Conservation (phyloP, 2,113 vertebrate genomes). For the Oncorhynchus clarkii region DNA sequence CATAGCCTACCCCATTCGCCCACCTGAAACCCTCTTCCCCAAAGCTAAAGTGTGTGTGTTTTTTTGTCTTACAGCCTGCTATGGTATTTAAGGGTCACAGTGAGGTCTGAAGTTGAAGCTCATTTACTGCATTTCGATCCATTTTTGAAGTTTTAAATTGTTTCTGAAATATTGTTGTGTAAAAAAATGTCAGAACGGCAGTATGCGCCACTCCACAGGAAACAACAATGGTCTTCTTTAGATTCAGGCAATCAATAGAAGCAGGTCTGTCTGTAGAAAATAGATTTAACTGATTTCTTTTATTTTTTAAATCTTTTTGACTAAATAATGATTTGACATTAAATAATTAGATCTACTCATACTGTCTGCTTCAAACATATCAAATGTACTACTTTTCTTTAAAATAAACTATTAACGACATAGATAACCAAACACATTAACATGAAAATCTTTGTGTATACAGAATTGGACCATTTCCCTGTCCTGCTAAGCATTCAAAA, state of each 20-base stretch:
- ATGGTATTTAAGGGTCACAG: too few relatives aligned
- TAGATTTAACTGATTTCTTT: neutral
- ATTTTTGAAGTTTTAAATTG: too few relatives aligned
- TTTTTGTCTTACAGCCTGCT: too few relatives aligned
- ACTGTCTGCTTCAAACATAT: neutral
- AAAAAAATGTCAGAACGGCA: constrained; percentile 72
- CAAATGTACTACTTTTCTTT: neutral
- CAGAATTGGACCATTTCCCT: too few relatives aligned
- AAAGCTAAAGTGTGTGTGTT: too few relatives aligned
- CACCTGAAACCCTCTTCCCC: too few relatives aligned
- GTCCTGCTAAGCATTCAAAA: too few relatives aligned
- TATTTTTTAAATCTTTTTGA: too few relatives aligned
- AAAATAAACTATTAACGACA: neutral
- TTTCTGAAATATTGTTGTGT: neutral
- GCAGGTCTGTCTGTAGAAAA: constrained; percentile 77
- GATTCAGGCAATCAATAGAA: constrained; percentile 81
- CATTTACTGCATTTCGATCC: too few relatives aligned
- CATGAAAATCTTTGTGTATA: neutral
- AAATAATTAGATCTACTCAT: constrained; percentile 37
- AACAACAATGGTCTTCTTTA: constrained; percentile 83
- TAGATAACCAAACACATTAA: neutral
- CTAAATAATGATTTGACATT: neutral
- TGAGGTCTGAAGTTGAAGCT: too few relatives aligned
- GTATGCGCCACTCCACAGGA: constrained; percentile 88
- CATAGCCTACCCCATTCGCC: too few relatives aligned